Percentiles rank a stretch among this genome's conserved stretches.
Evolutionary conservation across 2,888 invertebrate species (phyloP).

Genomic region (Epinotia brunnichana): DNA sequence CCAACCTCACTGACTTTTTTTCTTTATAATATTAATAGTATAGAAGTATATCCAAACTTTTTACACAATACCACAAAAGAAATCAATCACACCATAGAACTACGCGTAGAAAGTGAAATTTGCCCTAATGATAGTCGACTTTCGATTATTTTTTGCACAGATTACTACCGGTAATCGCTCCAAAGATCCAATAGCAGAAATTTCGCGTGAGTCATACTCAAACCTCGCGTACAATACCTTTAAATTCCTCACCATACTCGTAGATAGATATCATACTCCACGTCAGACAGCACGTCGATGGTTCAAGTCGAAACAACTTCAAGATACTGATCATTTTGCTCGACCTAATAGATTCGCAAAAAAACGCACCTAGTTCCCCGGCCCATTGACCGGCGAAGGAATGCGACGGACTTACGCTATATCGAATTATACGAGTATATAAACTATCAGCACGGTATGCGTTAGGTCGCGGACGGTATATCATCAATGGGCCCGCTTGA

Average conservation of each 20-base stretch:
- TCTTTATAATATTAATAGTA: too few species aligned
- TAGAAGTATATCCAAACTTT: neutral
- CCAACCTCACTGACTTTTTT: too few species aligned
- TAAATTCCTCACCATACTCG: neutral
- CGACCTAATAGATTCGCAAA: conserved; percentile 38
- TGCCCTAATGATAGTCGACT: conserved; percentile 25
- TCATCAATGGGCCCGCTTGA: conserved; percentile 31
- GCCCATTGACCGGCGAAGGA: conserved; percentile 48
- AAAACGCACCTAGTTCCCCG: conserved; percentile 41
- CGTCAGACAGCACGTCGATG: neutral
- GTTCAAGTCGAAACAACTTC: neutral
- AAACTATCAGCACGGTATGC: conserved; percentile 30
- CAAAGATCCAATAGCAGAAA: neutral
- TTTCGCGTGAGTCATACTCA: neutral
- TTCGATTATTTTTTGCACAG: conserved; percentile 6
- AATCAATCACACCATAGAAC: neutral
- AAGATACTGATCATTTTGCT: neutral
- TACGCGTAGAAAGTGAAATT: conserved; percentile 13
- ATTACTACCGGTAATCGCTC: conserved; percentile 4
- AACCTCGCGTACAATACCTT: neutral
- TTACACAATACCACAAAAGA: neutral
- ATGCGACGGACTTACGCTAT: conserved; percentile 46
- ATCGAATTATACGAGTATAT: conserved; percentile 22
- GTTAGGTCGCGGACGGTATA: conserved; percentile 31
- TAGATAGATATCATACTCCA: neutral